A percentile compares a stretch with the other conserved stretches of the same genome.
phyloP scores from a whole-genome alignment of 2,888 invertebrate species.

The Sphaerophoria taeniata region DNA sequence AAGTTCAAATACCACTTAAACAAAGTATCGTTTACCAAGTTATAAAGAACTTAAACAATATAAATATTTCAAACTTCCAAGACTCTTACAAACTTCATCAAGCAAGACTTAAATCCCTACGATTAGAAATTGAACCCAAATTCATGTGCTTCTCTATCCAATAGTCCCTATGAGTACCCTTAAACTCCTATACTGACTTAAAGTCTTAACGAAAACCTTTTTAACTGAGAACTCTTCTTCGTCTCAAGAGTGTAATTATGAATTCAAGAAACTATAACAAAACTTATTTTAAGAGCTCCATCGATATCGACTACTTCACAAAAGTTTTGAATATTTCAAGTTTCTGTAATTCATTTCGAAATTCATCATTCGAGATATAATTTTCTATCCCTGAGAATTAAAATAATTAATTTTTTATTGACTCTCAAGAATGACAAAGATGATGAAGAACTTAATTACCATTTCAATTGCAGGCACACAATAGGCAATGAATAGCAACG shows the following conservation, averaged over 20 bases:
- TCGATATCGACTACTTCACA: constrained; percentile 9
- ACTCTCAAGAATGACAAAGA: not conserved
- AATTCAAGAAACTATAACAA: constrained; percentile 13
- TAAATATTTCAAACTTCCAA: too few species aligned
- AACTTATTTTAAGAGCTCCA: constrained; percentile 14
- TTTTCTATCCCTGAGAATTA: not conserved
- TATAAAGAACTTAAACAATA: too few species aligned
- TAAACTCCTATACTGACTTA: too few species aligned
- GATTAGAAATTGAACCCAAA: too few species aligned
- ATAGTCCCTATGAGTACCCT: too few species aligned
- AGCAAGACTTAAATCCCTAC: too few species aligned
- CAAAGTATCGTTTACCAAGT: too few species aligned
- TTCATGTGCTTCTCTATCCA: too few species aligned
- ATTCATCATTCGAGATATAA: constrained; percentile 15
- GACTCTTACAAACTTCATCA: too few species aligned
- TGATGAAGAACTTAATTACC: constrained; percentile 17
- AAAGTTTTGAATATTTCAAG: not conserved
- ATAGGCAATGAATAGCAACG: not conserved
- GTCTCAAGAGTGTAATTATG: constrained; percentile 30
- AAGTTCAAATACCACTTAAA: too few species aligned
- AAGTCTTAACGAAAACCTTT: too few species aligned
- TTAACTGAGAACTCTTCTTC: not conserved
- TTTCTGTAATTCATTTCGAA: constrained; percentile 8
- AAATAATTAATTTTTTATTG: constrained; percentile 40
- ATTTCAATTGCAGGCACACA: not conserved